Evolutionary conservation across 2,888 invertebrate species (phyloP), one percentile per base, ranked within the genome.

Genomic region (Rhodophaea formosa): DNA sequence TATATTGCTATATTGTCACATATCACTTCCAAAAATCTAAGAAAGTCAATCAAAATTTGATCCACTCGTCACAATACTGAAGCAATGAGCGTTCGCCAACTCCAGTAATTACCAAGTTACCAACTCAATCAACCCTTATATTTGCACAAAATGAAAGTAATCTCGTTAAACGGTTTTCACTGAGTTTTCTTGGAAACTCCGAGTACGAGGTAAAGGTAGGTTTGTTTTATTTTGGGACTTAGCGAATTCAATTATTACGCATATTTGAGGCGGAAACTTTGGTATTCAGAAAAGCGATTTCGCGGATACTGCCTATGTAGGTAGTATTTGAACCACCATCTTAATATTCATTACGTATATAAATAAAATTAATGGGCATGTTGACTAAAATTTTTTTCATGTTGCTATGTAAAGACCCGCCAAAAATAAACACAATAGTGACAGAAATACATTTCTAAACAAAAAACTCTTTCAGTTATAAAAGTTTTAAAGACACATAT

Each of bases 181-280:
- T 53, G 59, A 68, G 66, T 69, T 66, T 68, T 60, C 57, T 51
- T 44, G 39, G 47, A 66, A 73, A 71, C 65, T 73, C 68, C 55
- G 49, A 57, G 59, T 61, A 46, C 46, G n/a, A 12, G n/a, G 39
- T 3, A 39, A 1, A 39, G 39, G 39, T 39, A n/a, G 1, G n/a
- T 39, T 39, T 1, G n/a, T 10, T 39, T 10, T 39, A 7, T 16
- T 44, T 44, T 16, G n/a, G 44, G 16, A 44, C 39, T 39, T 39
- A 10, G 1, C 6, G 12, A 35, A 35, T 35, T 35, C 35, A 35
- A 35, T 35, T 35, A 35, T 35, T 35, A 35, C 23, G 23, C 23
- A 23, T 23, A 23, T 23, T 23, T 23, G 23, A 23, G 23, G 5
- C 3, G 23, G 5, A 23, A 23, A 23, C 23, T 23, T 23, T 23